Evolutionary conservation across 2,888 invertebrate species (phyloP), one percentile per base, ranked within the genome.

Genomic region (Rhingia campestris): DNA sequence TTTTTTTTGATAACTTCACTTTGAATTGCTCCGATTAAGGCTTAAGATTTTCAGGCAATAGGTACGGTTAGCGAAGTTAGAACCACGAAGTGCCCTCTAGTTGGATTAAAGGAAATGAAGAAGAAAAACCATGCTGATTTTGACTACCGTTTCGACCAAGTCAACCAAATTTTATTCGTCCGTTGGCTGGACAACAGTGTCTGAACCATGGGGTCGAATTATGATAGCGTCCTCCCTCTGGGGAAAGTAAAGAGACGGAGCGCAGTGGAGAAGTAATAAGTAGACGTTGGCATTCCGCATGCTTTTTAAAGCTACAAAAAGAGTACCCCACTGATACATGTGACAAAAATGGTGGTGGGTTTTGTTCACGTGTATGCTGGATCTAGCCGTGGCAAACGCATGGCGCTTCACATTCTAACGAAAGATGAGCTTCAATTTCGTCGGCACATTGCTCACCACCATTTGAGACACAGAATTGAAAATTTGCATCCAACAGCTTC

Each of bases 61-160:
- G 47, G 47, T 47, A 47, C n/a, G 12, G 47, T 47, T 47, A n/a
- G 47, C 47, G 47, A 9, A 47, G 47, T n/a, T 47, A 47, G 14
- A 47, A 47, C 47, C 33, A 47, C 45, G 33, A 59, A 45, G n/a
- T 58, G 58, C 32, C n/a, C 39, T 30, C 39, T 59, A 32, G 51
- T 51, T 51, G 51, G 51, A 51, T 30, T 51, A 32, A 51, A 30
- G 22, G 51, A 51, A 51, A 47, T 63, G 35, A 49, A 47, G 37
- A 47, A 33, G 59, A n/a, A 45, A 32, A 45, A 35, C 9, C 33
- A 47, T 35, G 37, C 63, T 43, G 37, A 63, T 47, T 63, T 47
- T 33, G 35, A 43, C 67, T 67, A 67, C 47, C 67, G 45, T 45
- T 69, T 45, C 37, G 67, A 69, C 33, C 45, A 56, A 56, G 56